Evolutionary conservation across 1,140 invertebrate species (phyloP).

Genomic region (Stratiolaelaps scimitus): DNA sequence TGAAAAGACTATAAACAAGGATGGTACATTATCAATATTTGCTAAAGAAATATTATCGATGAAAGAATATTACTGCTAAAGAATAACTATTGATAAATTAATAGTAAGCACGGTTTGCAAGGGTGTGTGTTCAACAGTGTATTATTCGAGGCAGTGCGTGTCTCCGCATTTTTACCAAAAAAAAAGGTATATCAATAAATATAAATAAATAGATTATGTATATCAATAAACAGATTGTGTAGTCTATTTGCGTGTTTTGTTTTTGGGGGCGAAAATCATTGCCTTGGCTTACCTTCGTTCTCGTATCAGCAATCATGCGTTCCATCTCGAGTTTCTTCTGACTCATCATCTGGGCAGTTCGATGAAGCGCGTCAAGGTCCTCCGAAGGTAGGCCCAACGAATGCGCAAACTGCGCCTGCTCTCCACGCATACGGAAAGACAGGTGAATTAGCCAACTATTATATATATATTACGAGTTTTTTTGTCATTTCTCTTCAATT

Average conservation of each 20-base stretch:
- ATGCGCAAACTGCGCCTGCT: neutral
- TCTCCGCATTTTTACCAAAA: too few relatives aligned
- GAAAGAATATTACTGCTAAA: too few relatives aligned
- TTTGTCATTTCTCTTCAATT: too few relatives aligned
- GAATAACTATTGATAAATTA: too few relatives aligned
- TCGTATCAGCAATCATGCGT: neutral
- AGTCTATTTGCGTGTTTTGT: neutral
- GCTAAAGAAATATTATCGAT: too few relatives aligned
- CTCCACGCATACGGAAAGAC: neutral
- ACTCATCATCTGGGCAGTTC: neutral
- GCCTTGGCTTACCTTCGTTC: constrained; percentile 16
- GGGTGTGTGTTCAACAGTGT: too few relatives aligned
- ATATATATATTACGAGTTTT: too few relatives aligned
- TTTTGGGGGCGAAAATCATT: neutral
- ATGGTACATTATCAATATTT: too few relatives aligned
- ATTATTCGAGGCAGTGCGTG: too few relatives aligned
- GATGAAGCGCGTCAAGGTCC: neutral
- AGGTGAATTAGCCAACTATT: neutral
- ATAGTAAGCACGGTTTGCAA: too few relatives aligned
- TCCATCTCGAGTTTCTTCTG: constrained; percentile 8
- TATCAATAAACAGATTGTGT: neutral
- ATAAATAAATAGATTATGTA: neutral
- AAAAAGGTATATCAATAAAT: too few relatives aligned
- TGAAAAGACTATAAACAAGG: too few relatives aligned
- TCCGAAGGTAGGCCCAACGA: neutral